Evolutionary conservation across 2,888 invertebrate genomes (phyloP), one percentile per base, ranked within the genome.

Genomic region (Troilus luridus): DNA sequence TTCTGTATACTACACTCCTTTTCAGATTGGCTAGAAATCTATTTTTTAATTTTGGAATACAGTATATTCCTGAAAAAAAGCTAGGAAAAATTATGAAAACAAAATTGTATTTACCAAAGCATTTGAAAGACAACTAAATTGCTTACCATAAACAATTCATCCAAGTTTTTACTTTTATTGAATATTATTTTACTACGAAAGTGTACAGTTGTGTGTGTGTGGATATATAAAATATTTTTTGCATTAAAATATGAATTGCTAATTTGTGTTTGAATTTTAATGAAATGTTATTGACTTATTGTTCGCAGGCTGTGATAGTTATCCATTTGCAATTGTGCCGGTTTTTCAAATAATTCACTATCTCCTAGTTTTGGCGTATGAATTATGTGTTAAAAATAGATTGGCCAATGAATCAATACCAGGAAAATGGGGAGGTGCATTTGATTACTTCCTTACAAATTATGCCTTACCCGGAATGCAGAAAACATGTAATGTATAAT

Each of bases 261-360:
- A n/a, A 17, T 67, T 67, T 0, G 24, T 24, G 12, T 3, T 10
- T 21, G 8, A 24, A 67, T 67, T 24, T 11, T 24, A 67, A 67
- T 24, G 0, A 67, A 67, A n/a, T 67, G 67, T 67, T 24, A 67
- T 14, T 67, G 67, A 67, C 24, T 67, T 67, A 21, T 59, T 90
- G 41, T 90, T 64, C 90, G 24, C 88, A 92, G 92, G 91, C 21
- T 89, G 54, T 64, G 91, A 90, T 24, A 77, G 88, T 77, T 91
- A 91, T 56, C 92, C 92, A 14, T 91, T 92, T 88, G 92, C 92
- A 58, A 90, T 91, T 58, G 89, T 92, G 14, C 91, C 88, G 67
- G 72, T 91, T 72, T 91, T 88, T 91, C 91, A 92, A 88, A 91
- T 92, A 91, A 91, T 92, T 24, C 91, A 92, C 64, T 92, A 92